Conservation (phyloP, 92 coral and sea anemone genomes). For the Siderastrea radians region DNA sequence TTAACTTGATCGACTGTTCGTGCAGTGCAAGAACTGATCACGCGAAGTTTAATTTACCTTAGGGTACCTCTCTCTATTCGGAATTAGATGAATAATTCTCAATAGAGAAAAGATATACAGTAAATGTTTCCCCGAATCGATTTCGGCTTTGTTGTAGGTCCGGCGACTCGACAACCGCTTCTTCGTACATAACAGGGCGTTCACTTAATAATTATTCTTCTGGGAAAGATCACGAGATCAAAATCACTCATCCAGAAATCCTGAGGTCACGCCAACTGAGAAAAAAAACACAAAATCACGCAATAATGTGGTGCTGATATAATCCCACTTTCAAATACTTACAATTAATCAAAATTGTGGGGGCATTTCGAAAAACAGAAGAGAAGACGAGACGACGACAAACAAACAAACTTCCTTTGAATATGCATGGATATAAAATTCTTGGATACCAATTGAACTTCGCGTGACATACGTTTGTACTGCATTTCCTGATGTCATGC, state of each 20-base stretch:
- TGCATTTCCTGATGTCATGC: not conserved
- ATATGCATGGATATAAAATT: no score
- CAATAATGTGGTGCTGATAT: no score
- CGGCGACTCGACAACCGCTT: not conserved
- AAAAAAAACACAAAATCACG: not conserved
- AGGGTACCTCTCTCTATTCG: not conserved
- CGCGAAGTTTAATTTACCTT: not conserved
- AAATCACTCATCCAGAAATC: not conserved
- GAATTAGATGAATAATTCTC: not conserved
- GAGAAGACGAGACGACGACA: no score
- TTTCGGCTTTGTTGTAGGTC: not conserved
- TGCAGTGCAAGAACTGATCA: not conserved
- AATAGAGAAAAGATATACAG: no score
- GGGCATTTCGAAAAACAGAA: no score
- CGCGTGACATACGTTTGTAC: no score
- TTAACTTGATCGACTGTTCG: no score
- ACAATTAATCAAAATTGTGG: no score
- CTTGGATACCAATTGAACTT: no score
- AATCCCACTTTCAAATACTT: no score
- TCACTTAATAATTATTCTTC: not conserved
- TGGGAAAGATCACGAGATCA: not conserved
- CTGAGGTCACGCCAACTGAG: no score
- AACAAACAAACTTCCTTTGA: no score
- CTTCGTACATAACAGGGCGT: not conserved
- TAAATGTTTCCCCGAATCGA: not conserved